These are phyloP conservation scores for Drosophila lutescens DNA, from an alignment of 2,888 invertebrate genomes.

Conservation along the genomic window DNA sequence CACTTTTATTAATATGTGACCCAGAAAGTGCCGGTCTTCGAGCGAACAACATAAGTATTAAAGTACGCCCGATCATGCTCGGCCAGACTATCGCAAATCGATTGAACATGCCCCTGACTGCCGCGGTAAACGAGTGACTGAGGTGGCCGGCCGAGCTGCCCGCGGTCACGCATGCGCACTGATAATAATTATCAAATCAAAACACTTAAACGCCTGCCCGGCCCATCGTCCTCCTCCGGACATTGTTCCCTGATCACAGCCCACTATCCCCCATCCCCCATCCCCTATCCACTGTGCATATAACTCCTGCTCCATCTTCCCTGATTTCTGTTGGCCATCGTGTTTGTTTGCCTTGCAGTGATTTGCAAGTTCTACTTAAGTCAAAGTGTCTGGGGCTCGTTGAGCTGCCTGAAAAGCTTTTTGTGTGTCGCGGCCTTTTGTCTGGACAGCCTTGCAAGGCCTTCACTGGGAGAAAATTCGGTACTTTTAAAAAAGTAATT, in stretches of 20 bases:
- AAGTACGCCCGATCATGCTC: conserved; percentile 11
- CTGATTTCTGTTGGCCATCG: conserved; percentile 31
- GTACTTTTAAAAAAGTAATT: no score
- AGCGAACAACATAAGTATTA: conserved; percentile 6
- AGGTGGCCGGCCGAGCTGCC: conserved; percentile 30
- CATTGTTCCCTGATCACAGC: conserved; percentile 15
- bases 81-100: conserved; percentile 64
- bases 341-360: conserved; percentile 78
- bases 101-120: conserved; percentile 65
- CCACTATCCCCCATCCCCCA: neutral
- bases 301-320: neutral
- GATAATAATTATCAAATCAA: conserved; percentile 83
- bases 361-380: conserved; percentile 78
- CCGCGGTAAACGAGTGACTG: conserved; percentile 6
- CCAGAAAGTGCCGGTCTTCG: conserved; percentile 53
- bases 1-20: conserved; percentile 72
- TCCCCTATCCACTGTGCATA: neutral
- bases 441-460: conserved; percentile 24
- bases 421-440: conserved; percentile 56
- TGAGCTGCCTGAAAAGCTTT: conserved; percentile 67
- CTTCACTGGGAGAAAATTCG: conserved; percentile 19
- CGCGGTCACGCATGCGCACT: conserved; percentile 81
- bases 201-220: conserved; percentile 81
- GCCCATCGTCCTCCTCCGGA: conserved; percentile 60
- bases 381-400: conserved; percentile 63